A percentile compares a stretch with the other conserved stretches of the same genome.
phyloP scores from a whole-genome alignment of 2,113 vertebrate species.

The Pseudonaja textilis region DNA sequence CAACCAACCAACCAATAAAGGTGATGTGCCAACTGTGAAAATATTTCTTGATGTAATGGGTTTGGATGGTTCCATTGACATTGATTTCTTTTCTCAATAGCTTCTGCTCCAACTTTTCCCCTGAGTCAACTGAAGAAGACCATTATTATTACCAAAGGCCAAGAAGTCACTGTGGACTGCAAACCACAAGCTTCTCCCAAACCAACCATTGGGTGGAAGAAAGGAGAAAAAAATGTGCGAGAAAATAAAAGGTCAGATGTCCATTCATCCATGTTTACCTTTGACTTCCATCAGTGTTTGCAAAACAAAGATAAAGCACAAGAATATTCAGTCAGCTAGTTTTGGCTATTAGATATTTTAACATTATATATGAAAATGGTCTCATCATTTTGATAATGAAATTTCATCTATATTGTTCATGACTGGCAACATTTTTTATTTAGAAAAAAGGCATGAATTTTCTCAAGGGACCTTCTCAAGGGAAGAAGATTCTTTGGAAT shows the following conservation, averaged over 20 bases:
- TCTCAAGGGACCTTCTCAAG: neutral
- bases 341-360: neutral
- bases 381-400: neutral
- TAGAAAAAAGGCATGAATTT: neutral
- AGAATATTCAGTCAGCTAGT: neutral
- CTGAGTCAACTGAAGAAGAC: conserved; percentile 76
- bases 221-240: conserved; percentile 80
- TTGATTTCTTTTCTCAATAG: conserved; percentile 67
- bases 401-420: neutral
- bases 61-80: conserved; percentile 32
- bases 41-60: conserved; percentile 13
- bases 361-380: neutral
- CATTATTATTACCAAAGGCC: conserved; percentile 85
- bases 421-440: neutral
- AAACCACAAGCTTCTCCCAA: conserved; percentile 90
- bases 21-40: neutral
- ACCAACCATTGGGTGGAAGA: conserved; percentile 88
- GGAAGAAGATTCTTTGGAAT: neutral
- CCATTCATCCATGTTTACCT: conserved; percentile 43
- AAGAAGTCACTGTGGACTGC: conserved; percentile 85
- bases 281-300: neutral
- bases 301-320: conserved; percentile 10
- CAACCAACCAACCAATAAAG: neutral
- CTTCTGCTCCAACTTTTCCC: conserved; percentile 86
- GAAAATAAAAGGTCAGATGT: conserved; percentile 85